A percentile compares a stretch with the other conserved stretches of the same genome.
Conservation (phyloP, 2,888 invertebrate genomes). For the Lordiphosa andalusiaca region DNA sequence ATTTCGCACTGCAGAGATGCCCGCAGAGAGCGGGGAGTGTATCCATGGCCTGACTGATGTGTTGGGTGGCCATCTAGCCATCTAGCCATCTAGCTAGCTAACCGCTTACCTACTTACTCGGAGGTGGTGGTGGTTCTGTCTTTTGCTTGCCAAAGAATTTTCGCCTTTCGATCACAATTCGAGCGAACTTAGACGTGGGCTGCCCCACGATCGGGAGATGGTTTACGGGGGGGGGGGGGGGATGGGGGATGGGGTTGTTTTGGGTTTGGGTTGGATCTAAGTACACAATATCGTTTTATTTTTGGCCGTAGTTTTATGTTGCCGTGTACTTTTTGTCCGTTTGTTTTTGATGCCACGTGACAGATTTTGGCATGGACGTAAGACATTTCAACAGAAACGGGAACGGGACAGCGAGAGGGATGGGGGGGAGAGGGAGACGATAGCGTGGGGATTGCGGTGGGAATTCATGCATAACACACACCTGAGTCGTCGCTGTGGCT, state of each 20-base stretch:
- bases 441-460: neutral
- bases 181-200: conserved; percentile 1
- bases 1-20: neutral
- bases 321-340: conserved; percentile 9
- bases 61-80: neutral
- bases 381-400: conserved; percentile 9
- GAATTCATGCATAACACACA: conserved; percentile 10
- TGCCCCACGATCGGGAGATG: conserved; percentile 1
- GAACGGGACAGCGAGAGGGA: conserved; percentile 10
- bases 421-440: neutral
- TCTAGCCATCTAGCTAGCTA: neutral
- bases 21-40: neutral
- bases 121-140: too few relatives aligned
- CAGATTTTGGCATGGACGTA: conserved; percentile 34
- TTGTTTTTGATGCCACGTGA: conserved; percentile 29
- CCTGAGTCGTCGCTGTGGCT: conserved; percentile 15
- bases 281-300: conserved; percentile 47
- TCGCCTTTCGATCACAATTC: conserved; percentile 13
- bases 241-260: too few relatives aligned
- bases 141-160: conserved; percentile 29
- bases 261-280: conserved; percentile 26
- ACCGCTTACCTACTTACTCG: conserved; percentile 4
- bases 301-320: conserved; percentile 28
- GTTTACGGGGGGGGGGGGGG: too few relatives aligned
- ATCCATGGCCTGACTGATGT: conserved; percentile 4